A percentile compares a stretch with the other conserved stretches of the same genome.
These are phyloP conservation scores for Pristionchus maxplancki DNA, from an alignment of 2,888 invertebrate genomes.

Conservation along the genomic window DNA sequence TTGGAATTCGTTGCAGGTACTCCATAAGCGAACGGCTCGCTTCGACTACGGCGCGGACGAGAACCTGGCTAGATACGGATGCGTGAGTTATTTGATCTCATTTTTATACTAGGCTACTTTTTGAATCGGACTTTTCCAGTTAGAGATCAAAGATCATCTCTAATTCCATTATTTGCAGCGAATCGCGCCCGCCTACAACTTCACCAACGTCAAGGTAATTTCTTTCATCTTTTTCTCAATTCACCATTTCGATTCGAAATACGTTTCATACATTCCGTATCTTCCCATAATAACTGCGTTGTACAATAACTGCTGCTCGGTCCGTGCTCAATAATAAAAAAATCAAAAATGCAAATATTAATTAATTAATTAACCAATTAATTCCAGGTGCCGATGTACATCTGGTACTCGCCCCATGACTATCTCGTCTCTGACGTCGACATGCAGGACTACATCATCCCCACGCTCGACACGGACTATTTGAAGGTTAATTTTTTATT, in stretches of 20 bases:
- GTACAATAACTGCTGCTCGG: no score
- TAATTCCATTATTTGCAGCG: neutral
- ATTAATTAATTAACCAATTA: no score
- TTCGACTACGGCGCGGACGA: constrained; percentile 49
- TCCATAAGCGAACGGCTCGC: constrained; percentile 41
- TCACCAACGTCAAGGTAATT: constrained; percentile 29
- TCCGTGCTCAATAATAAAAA: no score
- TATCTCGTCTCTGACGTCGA: neutral
- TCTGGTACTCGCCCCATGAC: constrained; percentile 43
- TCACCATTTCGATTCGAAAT: no score
- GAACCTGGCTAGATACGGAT: constrained; percentile 47
- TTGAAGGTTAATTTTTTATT: constrained; percentile 41
- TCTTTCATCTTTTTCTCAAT: neutral
- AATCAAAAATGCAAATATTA: no score
- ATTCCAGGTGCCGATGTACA: constrained; percentile 39
- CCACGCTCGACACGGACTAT: constrained; percentile 16
- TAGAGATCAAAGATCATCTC: neutral
- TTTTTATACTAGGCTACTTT: neutral
- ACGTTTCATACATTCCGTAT: no score
- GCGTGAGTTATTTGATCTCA: neutral
- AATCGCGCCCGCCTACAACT: constrained; percentile 48
- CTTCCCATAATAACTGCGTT: no score
- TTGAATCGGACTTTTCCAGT: neutral
- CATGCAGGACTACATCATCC: constrained; percentile 39
- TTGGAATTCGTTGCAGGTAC: neutral